These are phyloP conservation scores for Chorisops tibialis DNA, from an alignment of 2,888 invertebrate genomes.

Conservation along the genomic window DNA sequence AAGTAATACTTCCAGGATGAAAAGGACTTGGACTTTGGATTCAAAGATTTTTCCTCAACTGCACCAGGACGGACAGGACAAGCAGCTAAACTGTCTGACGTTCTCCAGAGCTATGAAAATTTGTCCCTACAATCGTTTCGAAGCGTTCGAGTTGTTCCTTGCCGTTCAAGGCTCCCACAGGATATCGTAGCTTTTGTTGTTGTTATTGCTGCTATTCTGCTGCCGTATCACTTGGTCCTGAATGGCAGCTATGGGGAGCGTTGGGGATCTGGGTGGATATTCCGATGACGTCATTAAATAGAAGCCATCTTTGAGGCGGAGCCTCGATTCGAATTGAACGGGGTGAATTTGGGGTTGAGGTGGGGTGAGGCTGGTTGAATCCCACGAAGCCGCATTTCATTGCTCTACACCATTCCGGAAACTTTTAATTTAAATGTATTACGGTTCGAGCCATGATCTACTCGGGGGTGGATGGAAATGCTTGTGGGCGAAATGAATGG, in stretches of 20 bases:
- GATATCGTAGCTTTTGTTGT: not conserved
- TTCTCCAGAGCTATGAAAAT: conserved; percentile 51
- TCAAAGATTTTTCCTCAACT: conserved; percentile 15
- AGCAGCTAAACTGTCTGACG: conserved; percentile 53
- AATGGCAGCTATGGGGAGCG: not conserved
- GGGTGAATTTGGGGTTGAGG: not conserved
- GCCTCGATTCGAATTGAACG: conserved; percentile 10
- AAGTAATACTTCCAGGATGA: conserved; percentile 8
- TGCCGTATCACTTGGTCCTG: not conserved
- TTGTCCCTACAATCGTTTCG: conserved; percentile 43
- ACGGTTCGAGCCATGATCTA: not conserved
- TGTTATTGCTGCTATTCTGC: not conserved
- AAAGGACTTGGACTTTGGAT: conserved; percentile 22
- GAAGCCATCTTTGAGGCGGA: conserved; percentile 33
- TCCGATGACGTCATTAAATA: conserved; percentile 31
- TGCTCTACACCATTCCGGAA: not conserved
- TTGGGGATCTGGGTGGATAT: conserved; percentile 19
- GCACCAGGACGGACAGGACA: conserved; percentile 41
- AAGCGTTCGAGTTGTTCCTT: conserved; percentile 31
- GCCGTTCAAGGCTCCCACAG: conserved; percentile 16
- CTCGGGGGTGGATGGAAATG: not conserved
- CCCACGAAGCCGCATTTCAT: not conserved
- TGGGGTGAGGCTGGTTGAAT: not conserved
- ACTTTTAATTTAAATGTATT: conserved; percentile 9
- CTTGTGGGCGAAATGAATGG: not conserved